These are phyloP conservation scores for Pholis gunnellus DNA, from an alignment of 2,113 vertebrate species.

Conservation along the genomic window DNA sequence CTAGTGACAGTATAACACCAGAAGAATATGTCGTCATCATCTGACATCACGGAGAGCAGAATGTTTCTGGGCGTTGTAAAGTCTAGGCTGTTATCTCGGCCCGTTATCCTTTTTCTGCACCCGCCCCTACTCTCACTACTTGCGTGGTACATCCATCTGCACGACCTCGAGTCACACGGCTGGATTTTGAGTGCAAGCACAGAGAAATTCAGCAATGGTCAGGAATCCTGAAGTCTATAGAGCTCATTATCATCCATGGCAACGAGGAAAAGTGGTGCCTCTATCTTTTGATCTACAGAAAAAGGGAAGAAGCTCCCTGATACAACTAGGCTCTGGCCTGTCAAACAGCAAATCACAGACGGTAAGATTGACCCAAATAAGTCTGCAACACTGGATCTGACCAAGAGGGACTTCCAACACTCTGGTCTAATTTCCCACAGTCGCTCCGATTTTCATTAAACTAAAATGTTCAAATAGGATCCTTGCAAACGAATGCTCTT, in stretches of 20 bases:
- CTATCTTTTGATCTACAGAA: slow-evolving; percentile 46
- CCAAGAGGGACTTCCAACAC: slow-evolving; percentile 23
- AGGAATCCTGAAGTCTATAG: slow-evolving; percentile 43
- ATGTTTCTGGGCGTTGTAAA: slow-evolving; percentile 27
- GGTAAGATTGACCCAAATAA: slow-evolving; percentile 28
- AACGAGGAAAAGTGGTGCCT: slow-evolving; percentile 44
- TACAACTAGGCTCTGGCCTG: background rate
- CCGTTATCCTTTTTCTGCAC: slow-evolving; percentile 30
- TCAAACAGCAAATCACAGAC: slow-evolving; percentile 11
- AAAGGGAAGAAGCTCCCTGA: background rate
- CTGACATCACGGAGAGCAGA: slow-evolving; percentile 25
- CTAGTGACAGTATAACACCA: slow-evolving; percentile 42
- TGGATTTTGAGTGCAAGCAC: slow-evolving; percentile 7
- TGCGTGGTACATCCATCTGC: background rate
- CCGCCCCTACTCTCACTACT: background rate
- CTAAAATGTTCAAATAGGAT: background rate
- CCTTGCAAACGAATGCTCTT: background rate
- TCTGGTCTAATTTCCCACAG: background rate
- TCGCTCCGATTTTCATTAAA: slow-evolving; percentile 22
- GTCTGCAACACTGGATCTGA: slow-evolving; percentile 36
- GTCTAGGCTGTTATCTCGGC: slow-evolving; percentile 34
- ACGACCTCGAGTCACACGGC: background rate
- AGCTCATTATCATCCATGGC: slow-evolving; percentile 51
- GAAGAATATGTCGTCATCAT: slow-evolving; percentile 30
- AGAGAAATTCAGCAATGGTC: slow-evolving; percentile 47